These are phyloP conservation scores for Drosophila mojavensis DNA, from an alignment of 1,140 invertebrate genomes.

Conservation along the genomic window DNA sequence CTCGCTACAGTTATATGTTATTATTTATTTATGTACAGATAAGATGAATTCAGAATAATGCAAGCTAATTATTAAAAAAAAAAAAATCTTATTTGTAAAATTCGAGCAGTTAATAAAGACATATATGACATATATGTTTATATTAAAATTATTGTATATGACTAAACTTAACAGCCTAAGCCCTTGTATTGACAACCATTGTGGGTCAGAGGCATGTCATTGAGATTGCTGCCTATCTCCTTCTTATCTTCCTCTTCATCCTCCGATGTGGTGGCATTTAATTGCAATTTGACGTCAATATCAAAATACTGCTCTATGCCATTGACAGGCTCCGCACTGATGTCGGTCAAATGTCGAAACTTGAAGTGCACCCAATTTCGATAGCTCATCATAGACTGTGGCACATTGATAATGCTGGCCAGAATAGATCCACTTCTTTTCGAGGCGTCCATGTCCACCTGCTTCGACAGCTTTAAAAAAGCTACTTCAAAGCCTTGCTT, in stretches of 20 bases:
- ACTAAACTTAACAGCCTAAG: conserved; percentile 7
- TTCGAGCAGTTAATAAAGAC: background rate
- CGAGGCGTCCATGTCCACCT: conserved; percentile 56
- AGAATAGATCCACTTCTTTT: conserved; percentile 48
- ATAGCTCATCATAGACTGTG: conserved; percentile 38
- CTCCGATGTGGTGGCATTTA: background rate
- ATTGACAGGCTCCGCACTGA: background rate
- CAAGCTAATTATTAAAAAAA: background rate
- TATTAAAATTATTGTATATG: background rate
- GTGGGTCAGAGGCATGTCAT: conserved; percentile 3
- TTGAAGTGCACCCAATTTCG: conserved; percentile 57
- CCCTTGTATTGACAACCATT: conserved; percentile 13
- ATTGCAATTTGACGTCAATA: background rate
- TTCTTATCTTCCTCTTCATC: conserved; percentile 1
- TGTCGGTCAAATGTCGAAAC: conserved; percentile 40
- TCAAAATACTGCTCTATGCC: background rate
- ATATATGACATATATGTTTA: background rate
- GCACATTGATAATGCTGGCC: conserved; percentile 47
- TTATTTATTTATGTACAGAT: conserved; percentile 25
- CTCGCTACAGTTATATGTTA: background rate
- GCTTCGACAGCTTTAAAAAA: conserved; percentile 56
- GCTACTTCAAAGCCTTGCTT: conserved; percentile 56
- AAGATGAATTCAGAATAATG: conserved; percentile 8
- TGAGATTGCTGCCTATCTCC: background rate
- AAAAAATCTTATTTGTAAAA: background rate